phyloP scores from a whole-genome alignment of 2,888 invertebrate species.

The Cantharis nigra region DNA sequence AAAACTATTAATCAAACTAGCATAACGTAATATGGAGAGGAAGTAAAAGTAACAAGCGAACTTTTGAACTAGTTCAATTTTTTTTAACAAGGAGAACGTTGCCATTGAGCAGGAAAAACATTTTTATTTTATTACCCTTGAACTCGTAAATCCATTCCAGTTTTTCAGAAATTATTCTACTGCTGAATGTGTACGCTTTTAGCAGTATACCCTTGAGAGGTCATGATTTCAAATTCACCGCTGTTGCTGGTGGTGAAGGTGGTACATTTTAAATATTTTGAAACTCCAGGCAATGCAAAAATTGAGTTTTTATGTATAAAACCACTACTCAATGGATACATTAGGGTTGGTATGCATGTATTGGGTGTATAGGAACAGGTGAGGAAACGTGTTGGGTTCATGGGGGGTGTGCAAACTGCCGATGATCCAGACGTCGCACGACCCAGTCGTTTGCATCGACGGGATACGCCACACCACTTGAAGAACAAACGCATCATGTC shows the following conservation, averaged over 20 bases:
- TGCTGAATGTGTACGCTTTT: not conserved
- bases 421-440: constrained; percentile 59
- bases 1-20: not conserved
- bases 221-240: not conserved
- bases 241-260: not conserved
- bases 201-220: not conserved
- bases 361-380: constrained; percentile 55
- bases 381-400: constrained; percentile 69
- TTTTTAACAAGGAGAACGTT: not conserved
- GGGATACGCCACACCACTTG: constrained; percentile 98
- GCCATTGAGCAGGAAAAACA: not conserved
- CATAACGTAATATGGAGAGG: not conserved
- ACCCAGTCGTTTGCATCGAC: constrained; percentile 76
- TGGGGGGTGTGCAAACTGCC: constrained; percentile 56
- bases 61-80: not conserved
- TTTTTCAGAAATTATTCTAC: not conserved
- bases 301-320: not conserved
- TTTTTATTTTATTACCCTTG: not conserved
- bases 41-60: not conserved
- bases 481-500: constrained; percentile 93
- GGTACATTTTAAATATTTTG: not conserved
- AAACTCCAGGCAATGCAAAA: not conserved
- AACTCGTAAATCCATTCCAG: not conserved
- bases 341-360: constrained; percentile 26
- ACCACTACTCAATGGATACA: constrained; percentile 12